These are phyloP conservation scores for Australoheros scitulus DNA, from an alignment of 2,113 vertebrate species.

Conservation along the genomic window DNA sequence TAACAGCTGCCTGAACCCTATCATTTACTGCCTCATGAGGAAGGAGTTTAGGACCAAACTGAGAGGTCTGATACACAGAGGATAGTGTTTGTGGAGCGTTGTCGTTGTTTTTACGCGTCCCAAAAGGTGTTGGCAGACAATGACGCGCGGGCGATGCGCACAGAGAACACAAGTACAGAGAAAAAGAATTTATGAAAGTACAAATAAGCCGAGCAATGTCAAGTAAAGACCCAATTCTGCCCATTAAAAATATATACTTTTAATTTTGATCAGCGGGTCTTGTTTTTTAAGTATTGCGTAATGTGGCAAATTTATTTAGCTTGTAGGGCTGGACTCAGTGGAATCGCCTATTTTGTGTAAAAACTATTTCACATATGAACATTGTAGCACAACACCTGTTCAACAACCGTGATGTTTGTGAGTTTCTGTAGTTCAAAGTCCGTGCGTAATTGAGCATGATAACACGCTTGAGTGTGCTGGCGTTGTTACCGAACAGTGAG, in stretches of 20 bases:
- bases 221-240: neutral
- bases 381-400: neutral
- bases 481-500: neutral
- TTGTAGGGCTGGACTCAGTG: neutral
- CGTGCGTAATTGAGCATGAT: constrained; percentile 36
- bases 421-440: neutral
- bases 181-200: neutral
- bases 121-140: neutral
- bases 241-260: neutral
- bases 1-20: constrained; percentile 84
- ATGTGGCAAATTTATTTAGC: neutral
- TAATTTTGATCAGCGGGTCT: neutral
- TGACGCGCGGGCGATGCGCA: constrained; percentile 21
- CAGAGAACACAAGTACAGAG: neutral
- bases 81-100: neutral
- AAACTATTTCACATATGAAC: neutral
- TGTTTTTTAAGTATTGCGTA: neutral
- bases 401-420: neutral
- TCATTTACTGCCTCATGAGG: constrained; percentile 82
- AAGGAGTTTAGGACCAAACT: constrained; percentile 78
- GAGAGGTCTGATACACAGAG: constrained; percentile 58
- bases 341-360: neutral
- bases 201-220: neutral
- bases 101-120: neutral
- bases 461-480: neutral